These are phyloP conservation scores for Acromyrmex echinatior DNA, from an alignment of 1,140 invertebrate species.

Conservation along the genomic window DNA sequence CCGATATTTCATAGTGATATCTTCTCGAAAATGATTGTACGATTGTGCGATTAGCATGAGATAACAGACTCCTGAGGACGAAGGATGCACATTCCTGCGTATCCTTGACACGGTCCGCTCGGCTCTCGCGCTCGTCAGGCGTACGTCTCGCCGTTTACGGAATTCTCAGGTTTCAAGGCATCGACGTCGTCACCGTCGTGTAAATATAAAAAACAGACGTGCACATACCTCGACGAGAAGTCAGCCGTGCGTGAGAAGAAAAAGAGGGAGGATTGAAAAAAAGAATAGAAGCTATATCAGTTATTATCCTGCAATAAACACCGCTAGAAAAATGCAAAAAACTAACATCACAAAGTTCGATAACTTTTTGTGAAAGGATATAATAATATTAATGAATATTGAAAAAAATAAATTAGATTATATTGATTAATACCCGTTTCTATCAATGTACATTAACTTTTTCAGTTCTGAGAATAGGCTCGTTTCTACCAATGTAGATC, in stretches of 20 bases:
- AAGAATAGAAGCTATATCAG: background rate
- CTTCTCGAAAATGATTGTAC: background rate
- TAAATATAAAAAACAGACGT: slow-evolving; percentile 56
- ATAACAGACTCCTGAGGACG: slow-evolving; percentile 62
- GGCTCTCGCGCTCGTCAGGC: slow-evolving; percentile 18
- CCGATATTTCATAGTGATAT: slow-evolving; percentile 22
- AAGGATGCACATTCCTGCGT: slow-evolving; percentile 65
- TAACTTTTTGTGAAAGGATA: background rate
- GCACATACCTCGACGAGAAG: slow-evolving; percentile 40
- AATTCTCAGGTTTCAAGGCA: slow-evolving; percentile 53
- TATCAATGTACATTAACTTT: no score
- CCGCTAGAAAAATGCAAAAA: background rate
- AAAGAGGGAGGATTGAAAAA: slow-evolving; percentile 14
- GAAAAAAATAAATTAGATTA: background rate
- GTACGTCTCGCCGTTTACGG: slow-evolving; percentile 53
- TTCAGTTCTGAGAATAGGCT: no score
- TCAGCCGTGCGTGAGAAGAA: slow-evolving; percentile 47
- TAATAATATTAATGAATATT: background rate
- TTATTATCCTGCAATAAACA: background rate
- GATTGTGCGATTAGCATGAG: slow-evolving; percentile 34
- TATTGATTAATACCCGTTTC: background rate
- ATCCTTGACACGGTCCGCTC: slow-evolving; percentile 67
- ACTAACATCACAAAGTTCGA: background rate
- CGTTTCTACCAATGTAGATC: no score
- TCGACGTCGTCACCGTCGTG: slow-evolving; percentile 32